These are phyloP conservation scores for Caenorhabditis sp. DNA, from an alignment of 2,888 invertebrate genomes.

Conservation along the genomic window DNA sequence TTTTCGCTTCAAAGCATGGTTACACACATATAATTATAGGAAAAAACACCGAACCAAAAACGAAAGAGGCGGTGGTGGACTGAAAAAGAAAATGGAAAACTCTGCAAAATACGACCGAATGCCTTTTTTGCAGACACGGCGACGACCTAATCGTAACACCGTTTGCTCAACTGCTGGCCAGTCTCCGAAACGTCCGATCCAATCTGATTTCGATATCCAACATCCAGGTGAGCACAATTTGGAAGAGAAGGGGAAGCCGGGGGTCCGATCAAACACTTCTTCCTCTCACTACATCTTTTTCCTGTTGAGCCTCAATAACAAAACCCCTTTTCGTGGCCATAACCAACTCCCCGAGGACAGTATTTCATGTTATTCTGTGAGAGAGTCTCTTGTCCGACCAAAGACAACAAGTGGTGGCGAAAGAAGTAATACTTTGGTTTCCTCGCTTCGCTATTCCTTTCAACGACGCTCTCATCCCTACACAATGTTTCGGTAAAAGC, in stretches of 20 bases:
- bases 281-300: conserved; percentile 28
- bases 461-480: background rate
- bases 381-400: conserved; percentile 1
- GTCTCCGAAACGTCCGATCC: conserved; percentile 96
- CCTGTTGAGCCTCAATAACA: conserved; percentile 28
- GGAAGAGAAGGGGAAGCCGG: background rate
- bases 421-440: background rate
- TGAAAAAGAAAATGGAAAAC: background rate
- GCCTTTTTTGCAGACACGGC: conserved; percentile 87
- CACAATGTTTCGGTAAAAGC: background rate
- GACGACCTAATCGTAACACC: conserved; percentile 99
- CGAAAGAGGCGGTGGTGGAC: background rate
- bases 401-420: conserved; percentile 6
- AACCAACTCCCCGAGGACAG: conserved; percentile 44
- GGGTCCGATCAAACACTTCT: conserved; percentile 4
- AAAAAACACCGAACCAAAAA: conserved; percentile 4
- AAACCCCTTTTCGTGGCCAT: conserved; percentile 15
- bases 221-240: conserved; percentile 80
- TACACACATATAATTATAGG: conserved; percentile 21
- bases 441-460: background rate
- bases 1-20: conserved; percentile 41
- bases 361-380: conserved; percentile 38
- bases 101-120: background rate
- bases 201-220: conserved; percentile 98
- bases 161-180: conserved; percentile 99